Conservation (phyloP, 2,888 invertebrate genomes). For the Oegoconia quadripuncta region DNA sequence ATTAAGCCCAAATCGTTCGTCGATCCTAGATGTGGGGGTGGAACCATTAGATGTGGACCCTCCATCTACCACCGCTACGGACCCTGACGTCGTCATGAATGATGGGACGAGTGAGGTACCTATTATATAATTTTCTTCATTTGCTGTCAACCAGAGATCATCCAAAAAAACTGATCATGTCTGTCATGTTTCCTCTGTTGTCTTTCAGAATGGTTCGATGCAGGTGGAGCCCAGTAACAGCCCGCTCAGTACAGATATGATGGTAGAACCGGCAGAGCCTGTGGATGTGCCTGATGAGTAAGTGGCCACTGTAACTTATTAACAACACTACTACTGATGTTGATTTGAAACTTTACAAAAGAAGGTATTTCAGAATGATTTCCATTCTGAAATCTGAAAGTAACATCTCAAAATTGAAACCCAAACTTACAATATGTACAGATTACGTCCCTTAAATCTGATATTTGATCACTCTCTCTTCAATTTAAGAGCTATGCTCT, state of each 20-base stretch:
- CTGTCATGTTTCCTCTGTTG: too few species aligned
- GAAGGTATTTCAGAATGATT: too few species aligned
- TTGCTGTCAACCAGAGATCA: too few species aligned
- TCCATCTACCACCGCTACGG: constrained; percentile 43
- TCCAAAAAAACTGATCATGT: too few species aligned
- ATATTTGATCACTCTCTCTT: too few species aligned
- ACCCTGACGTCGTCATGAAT: constrained; percentile 66
- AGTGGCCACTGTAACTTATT: background rate
- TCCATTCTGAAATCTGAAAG: too few species aligned
- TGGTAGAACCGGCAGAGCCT: constrained; percentile 54
- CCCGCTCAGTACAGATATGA: constrained; percentile 67
- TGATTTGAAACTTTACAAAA: too few species aligned
- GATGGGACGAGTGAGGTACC: constrained; percentile 66
- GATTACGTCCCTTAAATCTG: too few species aligned
- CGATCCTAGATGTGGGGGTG: constrained; percentile 30
- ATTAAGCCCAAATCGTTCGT: constrained; percentile 52
- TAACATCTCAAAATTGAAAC: too few species aligned
- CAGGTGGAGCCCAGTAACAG: constrained; percentile 72
- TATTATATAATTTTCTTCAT: background rate
- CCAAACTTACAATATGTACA: too few species aligned
- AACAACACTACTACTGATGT: too few species aligned
- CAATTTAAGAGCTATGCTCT: too few species aligned
- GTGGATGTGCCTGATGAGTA: constrained; percentile 26
- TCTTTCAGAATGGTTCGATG: constrained; percentile 71
- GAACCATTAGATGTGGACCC: constrained; percentile 62